These are phyloP conservation scores for Porphyrio hochstetteri DNA, from an alignment of 2,113 vertebrate genomes.

Conservation along the genomic window DNA sequence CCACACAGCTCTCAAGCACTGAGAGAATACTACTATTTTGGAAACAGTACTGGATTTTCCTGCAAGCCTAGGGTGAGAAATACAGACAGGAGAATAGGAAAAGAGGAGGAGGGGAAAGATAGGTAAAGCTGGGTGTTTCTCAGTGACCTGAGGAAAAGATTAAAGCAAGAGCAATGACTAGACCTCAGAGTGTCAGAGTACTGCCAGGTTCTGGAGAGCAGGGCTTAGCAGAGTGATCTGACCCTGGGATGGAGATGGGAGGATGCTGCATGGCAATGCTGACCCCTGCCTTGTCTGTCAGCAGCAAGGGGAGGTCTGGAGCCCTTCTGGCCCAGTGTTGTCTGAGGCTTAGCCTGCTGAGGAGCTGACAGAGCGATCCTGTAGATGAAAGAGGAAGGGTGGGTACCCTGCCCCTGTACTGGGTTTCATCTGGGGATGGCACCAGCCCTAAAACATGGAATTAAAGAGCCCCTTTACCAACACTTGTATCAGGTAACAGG, in stretches of 20 bases:
- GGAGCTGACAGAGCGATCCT: background rate
- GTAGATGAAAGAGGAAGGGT: background rate
- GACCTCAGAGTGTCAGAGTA: background rate
- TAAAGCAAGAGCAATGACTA: background rate
- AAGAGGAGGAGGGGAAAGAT: background rate
- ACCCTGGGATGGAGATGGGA: background rate
- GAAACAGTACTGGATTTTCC: background rate
- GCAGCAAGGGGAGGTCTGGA: background rate
- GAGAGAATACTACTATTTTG: background rate
- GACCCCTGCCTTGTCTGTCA: background rate
- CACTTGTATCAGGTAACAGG: background rate
- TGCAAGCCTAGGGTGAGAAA: background rate
- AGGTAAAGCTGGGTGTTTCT: background rate
- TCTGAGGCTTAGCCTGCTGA: background rate
- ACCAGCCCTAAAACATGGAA: background rate
- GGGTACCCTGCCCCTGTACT: background rate
- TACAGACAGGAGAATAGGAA: background rate
- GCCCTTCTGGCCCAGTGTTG: background rate
- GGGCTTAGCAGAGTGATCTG: background rate
- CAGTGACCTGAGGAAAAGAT: background rate
- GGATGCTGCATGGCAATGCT: background rate
- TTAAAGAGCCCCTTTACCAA: background rate
- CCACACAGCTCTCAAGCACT: background rate
- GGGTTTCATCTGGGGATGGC: background rate
- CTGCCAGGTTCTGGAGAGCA: background rate